Evolutionary conservation across 2,888 invertebrate genomes (phyloP).

Genomic region (Rhorus exstirpatorius): DNA sequence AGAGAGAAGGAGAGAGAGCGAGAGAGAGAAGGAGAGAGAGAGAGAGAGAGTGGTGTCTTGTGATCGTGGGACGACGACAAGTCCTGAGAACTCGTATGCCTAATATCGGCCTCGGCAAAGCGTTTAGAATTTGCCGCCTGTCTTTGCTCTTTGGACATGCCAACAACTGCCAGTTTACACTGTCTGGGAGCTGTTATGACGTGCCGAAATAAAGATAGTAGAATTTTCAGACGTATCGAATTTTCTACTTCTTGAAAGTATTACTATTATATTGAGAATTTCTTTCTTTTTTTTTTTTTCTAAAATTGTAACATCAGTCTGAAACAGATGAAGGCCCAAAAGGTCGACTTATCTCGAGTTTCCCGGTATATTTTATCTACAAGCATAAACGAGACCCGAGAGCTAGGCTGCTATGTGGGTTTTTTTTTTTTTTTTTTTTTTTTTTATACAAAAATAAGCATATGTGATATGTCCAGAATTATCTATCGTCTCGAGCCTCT

Average conservation of each 20-base stretch:
- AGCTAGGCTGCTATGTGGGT: no score
- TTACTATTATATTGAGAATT: neutral
- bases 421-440: no score
- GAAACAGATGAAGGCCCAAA: no score
- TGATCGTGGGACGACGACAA: conserved; percentile 46
- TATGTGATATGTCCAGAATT: conserved; percentile 5
- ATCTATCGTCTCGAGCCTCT: conserved; percentile 7
- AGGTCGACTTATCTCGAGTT: no score
- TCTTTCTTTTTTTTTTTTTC: no score
- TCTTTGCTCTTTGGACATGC: conserved; percentile 31
- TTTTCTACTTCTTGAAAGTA: conserved; percentile 71
- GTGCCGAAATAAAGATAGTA: conserved; percentile 73
- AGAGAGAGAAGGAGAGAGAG: no score
- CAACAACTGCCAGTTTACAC: conserved; percentile 9
- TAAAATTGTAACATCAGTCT: no score
- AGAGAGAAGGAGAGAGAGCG: no score
- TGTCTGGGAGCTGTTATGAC: conserved; percentile 13
- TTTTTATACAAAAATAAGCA: no score
- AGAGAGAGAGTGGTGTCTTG: conserved; percentile 31
- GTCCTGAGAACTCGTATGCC: neutral
- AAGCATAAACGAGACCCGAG: no score
- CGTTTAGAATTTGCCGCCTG: conserved; percentile 20
- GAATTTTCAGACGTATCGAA: conserved; percentile 78
- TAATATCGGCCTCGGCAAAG: conserved; percentile 12
- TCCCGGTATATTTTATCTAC: no score